Evolutionary conservation across 1,140 invertebrate species (phyloP).

Genomic region (Cydia amplana): DNA sequence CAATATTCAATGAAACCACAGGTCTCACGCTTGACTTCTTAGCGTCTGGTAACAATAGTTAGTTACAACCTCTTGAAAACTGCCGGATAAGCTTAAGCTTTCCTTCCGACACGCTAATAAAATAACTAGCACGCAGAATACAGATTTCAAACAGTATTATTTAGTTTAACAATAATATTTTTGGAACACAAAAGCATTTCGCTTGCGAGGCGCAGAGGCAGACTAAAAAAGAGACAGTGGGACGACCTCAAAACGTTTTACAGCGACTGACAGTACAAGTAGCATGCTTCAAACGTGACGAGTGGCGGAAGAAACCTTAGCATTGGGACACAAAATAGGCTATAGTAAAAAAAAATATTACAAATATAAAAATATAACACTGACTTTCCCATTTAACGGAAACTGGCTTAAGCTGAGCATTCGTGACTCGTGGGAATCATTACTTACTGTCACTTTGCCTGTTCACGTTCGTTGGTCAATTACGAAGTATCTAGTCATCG

Average conservation of each 20-base stretch:
- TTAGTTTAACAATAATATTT: background rate
- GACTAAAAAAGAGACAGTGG: no score
- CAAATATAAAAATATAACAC: background rate
- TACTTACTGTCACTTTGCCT: conserved; percentile 13
- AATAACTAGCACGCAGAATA: conserved; percentile 1
- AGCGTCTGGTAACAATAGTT: background rate
- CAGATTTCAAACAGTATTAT: background rate
- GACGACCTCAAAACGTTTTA: no score
- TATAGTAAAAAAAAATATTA: no score
- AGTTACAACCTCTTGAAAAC: background rate
- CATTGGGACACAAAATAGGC: no score
- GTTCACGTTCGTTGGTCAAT: conserved; percentile 8
- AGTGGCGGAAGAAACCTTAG: no score
- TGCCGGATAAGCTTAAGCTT: conserved; percentile 8
- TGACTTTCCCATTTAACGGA: background rate
- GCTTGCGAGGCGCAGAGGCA: no score
- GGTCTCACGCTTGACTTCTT: no score
- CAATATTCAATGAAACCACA: no score
- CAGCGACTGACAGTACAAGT: no score
- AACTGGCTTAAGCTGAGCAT: background rate
- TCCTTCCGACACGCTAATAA: conserved; percentile 1
- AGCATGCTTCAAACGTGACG: no score
- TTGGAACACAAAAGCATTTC: background rate
- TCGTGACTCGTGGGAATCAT: conserved; percentile 4
- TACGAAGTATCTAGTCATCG: background rate